Base-by-base conservation (phyloP, 2,888 invertebrate species). In the Microctonus hyperodae region DNA sequence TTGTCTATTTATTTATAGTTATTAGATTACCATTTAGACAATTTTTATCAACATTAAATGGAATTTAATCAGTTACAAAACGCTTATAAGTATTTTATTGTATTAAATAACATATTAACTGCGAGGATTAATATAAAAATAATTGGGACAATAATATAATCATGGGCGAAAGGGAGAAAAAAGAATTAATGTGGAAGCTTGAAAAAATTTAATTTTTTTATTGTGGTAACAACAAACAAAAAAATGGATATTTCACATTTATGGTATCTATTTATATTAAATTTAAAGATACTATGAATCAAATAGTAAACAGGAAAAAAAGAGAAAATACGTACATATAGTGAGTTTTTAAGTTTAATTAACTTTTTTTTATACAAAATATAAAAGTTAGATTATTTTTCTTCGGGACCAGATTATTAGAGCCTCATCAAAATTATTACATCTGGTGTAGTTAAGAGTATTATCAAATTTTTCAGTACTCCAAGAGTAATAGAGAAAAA, bases 131-230 rank as follows among this genome's bases (percentile, higher is more conserved):
- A 44, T 20, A 56, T 40, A 31, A 56, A 56, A 56, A 37, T 28
- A 44, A 44, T 63, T 20, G 55, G 63, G 63, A 63, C 63, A 63
- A 63, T 63, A 63, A 63, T 28, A 56, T 23, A 16, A 63, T 63
- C 51, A 23, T 16, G 28, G 37, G 16, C 13, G 25, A 28, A 28
- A 37, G 37, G 33, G 50, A 22, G 35, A 13, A 51, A 13, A 23
- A 13, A 10, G 25, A 51, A 4, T 1, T 2, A 44, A n/a, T 13
- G n/a, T 44, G 16, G 9, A 7, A 44, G 16, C 7, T 44, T 2
- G 20, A n/a, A 44, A 6, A 5, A 6, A 44, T 16, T 5, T 16
- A 1, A 16, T 1, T 7, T 16, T 35, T 35, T 35, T 13, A 2
- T 4, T 35, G n/a, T n/a, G n/a, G n/a, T n/a, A n/a, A n/a, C n/a